Evolutionary conservation across 2,888 invertebrate genomes (phyloP).

Genomic region (Drosophila mayaguana): DNA sequence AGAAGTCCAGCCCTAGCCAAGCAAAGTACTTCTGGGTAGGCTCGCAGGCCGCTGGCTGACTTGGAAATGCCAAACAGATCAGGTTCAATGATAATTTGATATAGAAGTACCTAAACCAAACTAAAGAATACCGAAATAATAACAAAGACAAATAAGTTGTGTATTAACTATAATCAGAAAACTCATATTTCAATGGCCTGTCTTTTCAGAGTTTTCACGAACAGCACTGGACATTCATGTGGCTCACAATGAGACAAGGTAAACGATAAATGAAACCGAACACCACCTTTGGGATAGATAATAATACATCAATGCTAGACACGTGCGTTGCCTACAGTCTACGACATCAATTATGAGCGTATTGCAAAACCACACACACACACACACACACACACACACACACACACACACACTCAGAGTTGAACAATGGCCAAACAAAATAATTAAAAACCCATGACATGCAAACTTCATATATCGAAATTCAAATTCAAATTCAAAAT

Average conservation of each 20-base stretch:
- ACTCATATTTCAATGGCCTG: constrained; percentile 8
- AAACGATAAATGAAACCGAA: constrained; percentile 34
- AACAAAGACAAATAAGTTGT: neutral
- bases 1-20: constrained; percentile 15
- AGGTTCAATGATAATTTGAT: neutral
- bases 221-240: neutral
- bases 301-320: constrained; percentile 43
- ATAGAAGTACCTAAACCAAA: neutral
- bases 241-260: neutral
- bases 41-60: neutral
- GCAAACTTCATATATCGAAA: constrained; percentile 66
- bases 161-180: constrained; percentile 7
- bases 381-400: constrained; percentile 33
- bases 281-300: constrained; percentile 39
- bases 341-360: constrained; percentile 68
- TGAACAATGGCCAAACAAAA: constrained; percentile 69
- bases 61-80: neutral
- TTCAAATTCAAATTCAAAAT: constrained; percentile 64
- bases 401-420: constrained; percentile 19
- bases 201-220: neutral
- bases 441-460: constrained; percentile 75
- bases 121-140: neutral
- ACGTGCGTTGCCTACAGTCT: constrained; percentile 33
- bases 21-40: too few species aligned
- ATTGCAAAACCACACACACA: constrained; percentile 59